Base-by-base conservation (phyloP, 1,140 invertebrate species). In the Drosophila elegans region DNA sequence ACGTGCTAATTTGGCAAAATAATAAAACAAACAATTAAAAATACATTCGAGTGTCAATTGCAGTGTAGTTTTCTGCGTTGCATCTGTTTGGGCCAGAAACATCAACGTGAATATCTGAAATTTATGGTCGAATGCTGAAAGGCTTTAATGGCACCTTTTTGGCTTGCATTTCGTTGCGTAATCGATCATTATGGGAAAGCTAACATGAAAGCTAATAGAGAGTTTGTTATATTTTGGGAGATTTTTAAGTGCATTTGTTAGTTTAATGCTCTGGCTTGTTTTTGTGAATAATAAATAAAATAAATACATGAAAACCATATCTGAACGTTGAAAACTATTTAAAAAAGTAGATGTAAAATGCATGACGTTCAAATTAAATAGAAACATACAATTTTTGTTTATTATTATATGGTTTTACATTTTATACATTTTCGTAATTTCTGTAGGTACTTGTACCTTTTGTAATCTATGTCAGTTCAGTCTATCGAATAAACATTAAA, bases 1-100 rank as follows among this genome's bases (percentile, higher is more conserved):
- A 88, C 79, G 84, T 89, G 84, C 74, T 88, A 88, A 88, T 88
- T 88, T 84, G 84, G 76, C 79, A 80, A 83, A 89, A 74, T 83
- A 69, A 72, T 74, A 84, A 88, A 80, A 54, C 73, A 55, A 77
- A 71, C 72, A 61, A 89, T 88, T 88, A 89, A 80, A 89, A 74
- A 68, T 63, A 54, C 84, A 77, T 88, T 89, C 46, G 56, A 61
- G 67, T 88, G 84, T 83, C 84, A 80, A 88, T 88, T 83, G 83
- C 71, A 59, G 53, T 69, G 73, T 25, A 56, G 46, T 80, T 71
- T 66, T 69, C n/a, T 25, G 36, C 13, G n/a, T 29, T 55, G 25
- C 21, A 9, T 46, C 32, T 49, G 32, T 39, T 34, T 63, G 53
- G 12, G 41, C 45, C 64, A 54, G 36, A 44, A 60, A 51, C 36